Base-by-base conservation (phyloP, 2,888 invertebrate genomes). In the Furcula furcula region DNA sequence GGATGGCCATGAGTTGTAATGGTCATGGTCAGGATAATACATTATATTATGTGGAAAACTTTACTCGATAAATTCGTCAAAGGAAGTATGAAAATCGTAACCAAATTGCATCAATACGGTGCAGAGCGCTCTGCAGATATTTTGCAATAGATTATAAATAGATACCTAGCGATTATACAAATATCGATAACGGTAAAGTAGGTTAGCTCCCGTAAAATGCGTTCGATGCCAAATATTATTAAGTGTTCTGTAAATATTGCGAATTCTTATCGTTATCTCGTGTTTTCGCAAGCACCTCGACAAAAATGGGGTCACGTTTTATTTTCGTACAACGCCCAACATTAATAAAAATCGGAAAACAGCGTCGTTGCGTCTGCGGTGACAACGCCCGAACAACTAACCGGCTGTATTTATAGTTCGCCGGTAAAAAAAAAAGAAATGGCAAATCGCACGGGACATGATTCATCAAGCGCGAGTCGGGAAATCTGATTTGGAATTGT, bases 171-270 rank as follows among this genome's bases (percentile, higher is more conserved):
- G 69, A 78, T 83, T 76, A 80, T 76, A 72, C 70, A 81, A 82
- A 84, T 74, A 77, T 64, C 66, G 86, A 88, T 87, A 87, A 76
- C 66, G 45, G 40, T 34, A 70, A 85, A 71, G 72, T 87, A 83
- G 87, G 86, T 84, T 83, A 83, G 79, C 77, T 78, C 76, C 83
- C 65, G 76, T 79, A 75, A 67, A 76, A 59, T 66, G 64, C 70
- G 72, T 73, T 70, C 64, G 73, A 65, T 72, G 70, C 76, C 78
- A 76, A 87, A 87, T 80, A 77, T 83, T 85, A 81, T 87, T 84
- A 82, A 80, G 79, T 77, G 74, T 53, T 76, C 58, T 65, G 74
- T 76, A 70, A 81, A 81, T 69, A 79, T 71, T 62, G 84, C 84
- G 52, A 82, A 79, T 75, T 73, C 74, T 85, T 86, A 87, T 86